A percentile compares a stretch with the other conserved stretches of the same genome.
Evolutionary conservation across 2,113 vertebrate genomes (phyloP).

Genomic region (Tonatia bakeri): DNA sequence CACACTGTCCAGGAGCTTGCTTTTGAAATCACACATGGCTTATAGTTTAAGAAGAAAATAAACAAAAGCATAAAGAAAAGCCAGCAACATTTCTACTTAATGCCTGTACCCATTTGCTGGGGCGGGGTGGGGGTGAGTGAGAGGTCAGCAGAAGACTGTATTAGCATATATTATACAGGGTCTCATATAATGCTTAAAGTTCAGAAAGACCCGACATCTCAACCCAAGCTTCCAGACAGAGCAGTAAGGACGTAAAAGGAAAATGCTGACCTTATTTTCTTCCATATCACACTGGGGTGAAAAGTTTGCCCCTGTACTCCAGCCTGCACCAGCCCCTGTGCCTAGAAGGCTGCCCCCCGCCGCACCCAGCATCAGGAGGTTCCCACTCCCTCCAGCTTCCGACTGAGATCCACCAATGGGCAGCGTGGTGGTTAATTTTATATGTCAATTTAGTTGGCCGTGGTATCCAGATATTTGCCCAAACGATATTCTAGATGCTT

Average conservation of each 20-base stretch:
- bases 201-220: conserved; percentile 22
- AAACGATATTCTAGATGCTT: background rate
- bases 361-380: background rate
- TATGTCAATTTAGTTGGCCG: background rate
- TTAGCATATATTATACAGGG: background rate
- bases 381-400: background rate
- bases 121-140: background rate
- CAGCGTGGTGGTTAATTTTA: background rate
- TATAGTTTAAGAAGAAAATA: conserved; percentile 28
- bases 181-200: conserved; percentile 60
- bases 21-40: conserved; percentile 21
- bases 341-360: background rate
- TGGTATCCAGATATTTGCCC: background rate
- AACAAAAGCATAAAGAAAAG: conserved; percentile 47
- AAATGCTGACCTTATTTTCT: conserved; percentile 21
- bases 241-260: background rate
- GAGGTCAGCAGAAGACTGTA: background rate
- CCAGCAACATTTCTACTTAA: conserved; percentile 51
- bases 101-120: conserved; percentile 25
- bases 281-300: background rate
- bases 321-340: background rate
- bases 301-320: background rate
- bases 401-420: background rate
- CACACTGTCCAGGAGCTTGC: background rate
- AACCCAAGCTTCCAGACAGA: conserved; percentile 16